phyloP scores from a whole-genome alignment of 2,113 vertebrate species.

The Gallinago undulata region DNA sequence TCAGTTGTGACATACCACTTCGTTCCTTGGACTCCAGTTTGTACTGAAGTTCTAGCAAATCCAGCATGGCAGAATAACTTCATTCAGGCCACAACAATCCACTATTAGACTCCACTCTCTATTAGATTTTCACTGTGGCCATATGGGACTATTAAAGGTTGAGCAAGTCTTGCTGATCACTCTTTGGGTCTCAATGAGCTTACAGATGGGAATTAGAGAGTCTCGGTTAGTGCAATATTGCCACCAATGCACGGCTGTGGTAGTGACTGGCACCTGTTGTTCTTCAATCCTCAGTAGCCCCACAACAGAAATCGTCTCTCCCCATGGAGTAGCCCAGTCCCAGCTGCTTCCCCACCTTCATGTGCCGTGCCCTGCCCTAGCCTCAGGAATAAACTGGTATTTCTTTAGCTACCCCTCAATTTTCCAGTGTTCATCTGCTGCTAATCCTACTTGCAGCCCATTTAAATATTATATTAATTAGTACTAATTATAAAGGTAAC shows the following conservation, averaged over 20 bases:
- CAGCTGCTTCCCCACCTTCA: background rate
- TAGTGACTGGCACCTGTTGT: background rate
- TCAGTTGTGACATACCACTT: background rate
- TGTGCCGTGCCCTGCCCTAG: background rate
- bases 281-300: background rate
- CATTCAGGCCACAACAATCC: background rate
- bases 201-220: background rate
- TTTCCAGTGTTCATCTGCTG: background rate
- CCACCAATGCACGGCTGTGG: background rate
- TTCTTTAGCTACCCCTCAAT: background rate
- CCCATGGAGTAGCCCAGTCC: background rate
- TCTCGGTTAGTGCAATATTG: background rate
- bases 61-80: background rate
- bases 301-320: background rate
- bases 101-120: background rate
- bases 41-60: background rate
- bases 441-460: background rate
- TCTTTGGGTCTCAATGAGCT: background rate
- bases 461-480: background rate
- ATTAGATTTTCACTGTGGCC: background rate
- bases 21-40: background rate
- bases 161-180: background rate
- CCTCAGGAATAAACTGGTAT: background rate
- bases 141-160: background rate
- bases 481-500: background rate